Percentiles rank a stretch among this genome's conserved stretches.
Evolutionary conservation across 2,113 vertebrate genomes (phyloP).

Genomic region (Cavia porcellus): DNA sequence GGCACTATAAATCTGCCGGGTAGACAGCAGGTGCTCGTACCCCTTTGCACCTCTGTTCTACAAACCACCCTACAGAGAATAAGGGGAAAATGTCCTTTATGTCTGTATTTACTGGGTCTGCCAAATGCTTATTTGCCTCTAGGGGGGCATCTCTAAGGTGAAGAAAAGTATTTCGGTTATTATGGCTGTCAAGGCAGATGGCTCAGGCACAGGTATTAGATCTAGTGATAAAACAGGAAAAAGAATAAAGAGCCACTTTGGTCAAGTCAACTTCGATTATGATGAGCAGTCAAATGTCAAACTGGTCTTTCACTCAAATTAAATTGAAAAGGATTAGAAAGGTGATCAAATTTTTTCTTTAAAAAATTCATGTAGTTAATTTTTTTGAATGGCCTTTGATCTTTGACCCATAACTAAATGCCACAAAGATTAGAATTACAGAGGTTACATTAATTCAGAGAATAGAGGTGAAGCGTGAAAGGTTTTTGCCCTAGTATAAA

Average conservation of each 20-base stretch:
- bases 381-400: background rate
- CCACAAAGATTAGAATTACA: background rate
- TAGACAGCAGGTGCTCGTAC: background rate
- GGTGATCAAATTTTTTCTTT: background rate
- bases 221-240: conserved; percentile 27
- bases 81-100: conserved; percentile 33
- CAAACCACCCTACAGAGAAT: conserved; percentile 5
- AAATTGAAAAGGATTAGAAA: background rate
- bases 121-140: conserved; percentile 69
- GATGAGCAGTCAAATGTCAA: conserved; percentile 8
- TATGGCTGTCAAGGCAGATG: conserved; percentile 62
- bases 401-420: conserved; percentile 34
- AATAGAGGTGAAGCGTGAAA: background rate
- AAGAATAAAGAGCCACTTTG: background rate
- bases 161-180: conserved; percentile 62
- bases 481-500: too few species aligned
- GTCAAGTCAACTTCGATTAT: conserved; percentile 36
- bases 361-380: background rate
- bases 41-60: background rate
- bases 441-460: background rate
- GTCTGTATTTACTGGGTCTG: conserved; percentile 59
- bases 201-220: background rate
- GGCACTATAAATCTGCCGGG: conserved; percentile 62
- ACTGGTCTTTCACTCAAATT: conserved; percentile 17
- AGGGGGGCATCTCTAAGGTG: conserved; percentile 68